phyloP scores from a whole-genome alignment of 2,113 vertebrate species.

The Nothoprocta perdicaria region DNA sequence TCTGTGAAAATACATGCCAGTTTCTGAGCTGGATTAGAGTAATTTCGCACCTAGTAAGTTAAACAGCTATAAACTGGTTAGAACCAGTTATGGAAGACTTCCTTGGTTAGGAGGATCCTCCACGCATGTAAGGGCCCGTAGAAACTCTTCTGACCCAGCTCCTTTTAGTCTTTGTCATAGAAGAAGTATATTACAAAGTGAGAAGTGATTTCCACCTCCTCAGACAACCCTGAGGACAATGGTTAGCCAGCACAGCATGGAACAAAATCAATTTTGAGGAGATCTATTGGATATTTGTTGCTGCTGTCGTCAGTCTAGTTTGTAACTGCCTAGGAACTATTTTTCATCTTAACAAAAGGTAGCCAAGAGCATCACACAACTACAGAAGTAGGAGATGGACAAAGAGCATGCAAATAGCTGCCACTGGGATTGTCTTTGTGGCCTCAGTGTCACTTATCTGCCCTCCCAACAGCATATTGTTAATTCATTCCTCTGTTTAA shows the following conservation, averaged over 20 bases:
- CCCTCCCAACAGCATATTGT: conserved; percentile 15
- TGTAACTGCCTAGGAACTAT: conserved; percentile 42
- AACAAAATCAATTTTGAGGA: conserved; percentile 46
- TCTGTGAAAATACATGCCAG: neutral
- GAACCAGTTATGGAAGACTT: neutral
- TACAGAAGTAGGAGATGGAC: neutral
- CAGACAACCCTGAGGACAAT: conserved; percentile 26
- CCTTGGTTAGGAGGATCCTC: neutral
- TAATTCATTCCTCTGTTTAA: conserved; percentile 43
- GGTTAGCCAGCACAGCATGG: neutral
- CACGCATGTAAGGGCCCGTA: neutral
- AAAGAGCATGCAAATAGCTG: conserved; percentile 23
- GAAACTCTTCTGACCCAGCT: neutral
- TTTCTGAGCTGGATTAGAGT: neutral
- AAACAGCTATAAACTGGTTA: neutral
- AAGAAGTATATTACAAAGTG: conserved; percentile 5
- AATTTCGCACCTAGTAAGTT: neutral
- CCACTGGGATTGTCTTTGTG: conserved; percentile 8
- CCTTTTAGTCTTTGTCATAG: neutral
- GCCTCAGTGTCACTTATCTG: neutral
- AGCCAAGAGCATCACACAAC: conserved; percentile 14
- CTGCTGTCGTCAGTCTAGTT: conserved; percentile 16
- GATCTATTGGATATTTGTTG: neutral
- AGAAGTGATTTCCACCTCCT: conserved; percentile 39
- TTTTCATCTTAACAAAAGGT: conserved; percentile 20